Conservation (phyloP, 2,797 vertebrate species). For the Tapera naevia region DNA sequence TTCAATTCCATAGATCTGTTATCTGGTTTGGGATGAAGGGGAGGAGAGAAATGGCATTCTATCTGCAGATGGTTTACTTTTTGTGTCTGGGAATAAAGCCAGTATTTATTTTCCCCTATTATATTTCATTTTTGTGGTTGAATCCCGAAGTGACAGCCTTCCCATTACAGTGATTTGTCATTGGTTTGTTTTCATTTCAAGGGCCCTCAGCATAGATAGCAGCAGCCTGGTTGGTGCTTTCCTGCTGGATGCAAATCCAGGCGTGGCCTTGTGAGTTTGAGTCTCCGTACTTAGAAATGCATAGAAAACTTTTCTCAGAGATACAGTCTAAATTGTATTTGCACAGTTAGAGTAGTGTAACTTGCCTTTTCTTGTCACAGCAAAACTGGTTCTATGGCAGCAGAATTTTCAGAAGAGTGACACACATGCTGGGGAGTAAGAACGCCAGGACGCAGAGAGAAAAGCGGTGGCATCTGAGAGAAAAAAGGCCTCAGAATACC, state of each 20-base stretch:
- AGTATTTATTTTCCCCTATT: constrained; percentile 40
- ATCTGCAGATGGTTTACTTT: constrained; percentile 12
- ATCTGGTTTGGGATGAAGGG: neutral
- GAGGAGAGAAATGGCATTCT: neutral
- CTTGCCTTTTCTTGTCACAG: neutral
- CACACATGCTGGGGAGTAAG: neutral
- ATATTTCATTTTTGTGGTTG: constrained; percentile 1
- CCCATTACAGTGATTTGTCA: constrained; percentile 19
- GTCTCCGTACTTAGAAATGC: neutral
- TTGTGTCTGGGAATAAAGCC: neutral
- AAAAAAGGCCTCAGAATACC: neutral
- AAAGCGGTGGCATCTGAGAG: neutral
- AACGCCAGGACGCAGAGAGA: neutral
- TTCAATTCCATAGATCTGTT: neutral
- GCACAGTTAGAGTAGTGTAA: neutral
- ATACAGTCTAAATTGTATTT: neutral
- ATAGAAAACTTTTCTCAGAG: neutral
- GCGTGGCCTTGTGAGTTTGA: neutral
- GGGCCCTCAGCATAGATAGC: neutral
- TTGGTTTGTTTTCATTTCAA: constrained; percentile 22
- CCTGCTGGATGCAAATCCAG: neutral
- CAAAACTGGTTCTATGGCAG: neutral
- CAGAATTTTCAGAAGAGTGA: neutral
- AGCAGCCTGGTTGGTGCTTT: neutral
- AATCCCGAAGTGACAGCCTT: constrained; percentile 31